These are phyloP conservation scores for Rallus limicola DNA, from an alignment of 2,113 vertebrate genomes.

Conservation along the genomic window DNA sequence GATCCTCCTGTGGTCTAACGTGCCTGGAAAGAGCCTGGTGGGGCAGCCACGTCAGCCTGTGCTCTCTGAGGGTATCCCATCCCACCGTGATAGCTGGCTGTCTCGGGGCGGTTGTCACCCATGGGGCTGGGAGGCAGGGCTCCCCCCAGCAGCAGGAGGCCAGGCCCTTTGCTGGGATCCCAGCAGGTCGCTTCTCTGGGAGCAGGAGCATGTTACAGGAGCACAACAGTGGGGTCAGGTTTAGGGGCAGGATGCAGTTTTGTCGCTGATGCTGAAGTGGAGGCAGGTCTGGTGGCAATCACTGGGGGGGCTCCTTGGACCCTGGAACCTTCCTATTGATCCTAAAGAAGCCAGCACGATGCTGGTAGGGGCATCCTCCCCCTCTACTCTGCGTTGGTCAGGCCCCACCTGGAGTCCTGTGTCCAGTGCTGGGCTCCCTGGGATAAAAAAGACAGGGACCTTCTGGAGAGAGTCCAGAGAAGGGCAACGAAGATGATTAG, in stretches of 20 bases:
- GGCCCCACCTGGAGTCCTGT: no score
- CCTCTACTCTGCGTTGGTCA: no score
- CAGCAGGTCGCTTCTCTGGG: not conserved
- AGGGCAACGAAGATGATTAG: no score
- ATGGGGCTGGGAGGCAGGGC: not conserved
- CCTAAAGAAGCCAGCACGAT: fast-evolving
- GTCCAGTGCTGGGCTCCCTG: no score
- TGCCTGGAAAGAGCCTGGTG: not conserved
- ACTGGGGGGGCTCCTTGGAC: not conserved
- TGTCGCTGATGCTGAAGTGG: not conserved
- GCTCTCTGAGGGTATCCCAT: not conserved
- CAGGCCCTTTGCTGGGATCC: not conserved
- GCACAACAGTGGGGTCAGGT: fast-evolving
- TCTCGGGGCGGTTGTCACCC: not conserved
- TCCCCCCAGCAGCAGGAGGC: not conserved
- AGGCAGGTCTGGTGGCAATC: not conserved
- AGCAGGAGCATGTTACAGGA: not conserved
- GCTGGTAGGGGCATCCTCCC: not conserved
- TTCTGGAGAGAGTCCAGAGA: no score
- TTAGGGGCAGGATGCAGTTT: not conserved
- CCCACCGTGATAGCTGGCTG: not conserved
- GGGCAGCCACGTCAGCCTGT: fast-evolving
- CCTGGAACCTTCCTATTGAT: not conserved
- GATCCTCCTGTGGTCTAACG: not conserved
- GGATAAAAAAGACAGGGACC: no score